Percentiles rank a stretch among this genome's conserved stretches.
Conservation (phyloP, 2,888 invertebrate species). For the Eupithecia subumbrata region DNA sequence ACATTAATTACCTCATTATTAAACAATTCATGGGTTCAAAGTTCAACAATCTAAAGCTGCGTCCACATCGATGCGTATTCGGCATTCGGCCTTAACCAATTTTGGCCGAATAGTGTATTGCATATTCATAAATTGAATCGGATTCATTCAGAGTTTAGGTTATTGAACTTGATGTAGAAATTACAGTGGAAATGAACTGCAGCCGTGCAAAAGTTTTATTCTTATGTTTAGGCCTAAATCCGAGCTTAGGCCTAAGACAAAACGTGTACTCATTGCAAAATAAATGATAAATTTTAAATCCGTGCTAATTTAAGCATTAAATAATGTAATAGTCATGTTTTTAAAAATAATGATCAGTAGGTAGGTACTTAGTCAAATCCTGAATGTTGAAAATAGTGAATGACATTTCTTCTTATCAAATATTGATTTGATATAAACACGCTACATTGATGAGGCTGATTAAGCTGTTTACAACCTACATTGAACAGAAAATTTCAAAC, state of each 20-base stretch:
- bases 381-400: neutral
- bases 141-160: neutral
- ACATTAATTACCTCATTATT: neutral
- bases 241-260: constrained; percentile 29
- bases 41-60: neutral
- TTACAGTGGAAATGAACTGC: neutral
- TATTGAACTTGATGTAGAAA: neutral
- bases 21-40: neutral
- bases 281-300: neutral
- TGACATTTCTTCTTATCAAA: neutral
- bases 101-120: neutral
- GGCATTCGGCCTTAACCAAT: neutral
- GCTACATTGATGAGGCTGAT: neutral
- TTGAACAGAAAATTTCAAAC: neutral
- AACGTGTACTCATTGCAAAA: neutral
- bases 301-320: neutral
- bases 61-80: neutral
- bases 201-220: neutral
- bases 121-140: neutral
- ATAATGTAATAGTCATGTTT: neutral
- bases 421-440: neutral
- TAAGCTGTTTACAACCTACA: neutral
- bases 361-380: neutral
- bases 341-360: too few relatives aligned
- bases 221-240: constrained; percentile 27